A percentile compares a stretch with the other conserved stretches of the same genome.
Evolutionary conservation across 2,888 invertebrate genomes (phyloP).

Genomic region (Eueremaeus valkanovi): DNA sequence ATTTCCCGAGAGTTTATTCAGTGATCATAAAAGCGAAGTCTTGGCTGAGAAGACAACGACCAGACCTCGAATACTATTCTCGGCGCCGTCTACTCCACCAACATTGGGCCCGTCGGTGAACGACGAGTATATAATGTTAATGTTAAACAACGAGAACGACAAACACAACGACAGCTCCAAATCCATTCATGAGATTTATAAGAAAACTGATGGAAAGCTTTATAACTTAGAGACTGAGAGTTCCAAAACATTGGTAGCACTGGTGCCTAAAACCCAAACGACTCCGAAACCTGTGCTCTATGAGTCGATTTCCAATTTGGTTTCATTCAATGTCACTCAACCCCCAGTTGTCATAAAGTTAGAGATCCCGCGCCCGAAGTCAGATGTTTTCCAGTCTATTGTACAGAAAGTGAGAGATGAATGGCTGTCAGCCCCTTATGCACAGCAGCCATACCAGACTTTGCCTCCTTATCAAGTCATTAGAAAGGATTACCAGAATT

Average conservation of each 20-base stretch:
- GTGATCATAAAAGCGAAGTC: not conserved
- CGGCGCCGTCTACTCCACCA: not conserved
- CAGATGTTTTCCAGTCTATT: constrained; percentile 32
- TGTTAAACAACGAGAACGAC: constrained; percentile 34
- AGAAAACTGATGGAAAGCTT: constrained; percentile 31
- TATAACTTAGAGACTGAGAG: constrained; percentile 32
- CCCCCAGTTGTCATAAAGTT: constrained; percentile 25
- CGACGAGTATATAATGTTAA: constrained; percentile 39
- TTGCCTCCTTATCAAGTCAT: not conserved
- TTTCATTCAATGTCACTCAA: constrained; percentile 23
- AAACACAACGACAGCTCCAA: not conserved
- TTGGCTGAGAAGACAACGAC: not conserved
- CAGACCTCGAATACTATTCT: constrained; percentile 7
- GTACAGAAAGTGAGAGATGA: constrained; percentile 32
- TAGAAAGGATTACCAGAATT: not conserved
- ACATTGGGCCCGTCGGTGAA: not conserved
- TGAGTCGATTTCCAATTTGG: not conserved
- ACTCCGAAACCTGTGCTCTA: not conserved
- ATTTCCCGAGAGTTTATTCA: constrained; percentile 12
- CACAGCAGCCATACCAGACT: not conserved
- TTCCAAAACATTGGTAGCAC: constrained; percentile 30
- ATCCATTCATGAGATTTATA: constrained; percentile 9
- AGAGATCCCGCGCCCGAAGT: constrained; percentile 33
- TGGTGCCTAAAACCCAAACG: constrained; percentile 30
- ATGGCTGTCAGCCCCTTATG: constrained; percentile 2